Evolutionary conservation across 2,888 invertebrate species (phyloP).

Genomic region (Drosophila dives): DNA sequence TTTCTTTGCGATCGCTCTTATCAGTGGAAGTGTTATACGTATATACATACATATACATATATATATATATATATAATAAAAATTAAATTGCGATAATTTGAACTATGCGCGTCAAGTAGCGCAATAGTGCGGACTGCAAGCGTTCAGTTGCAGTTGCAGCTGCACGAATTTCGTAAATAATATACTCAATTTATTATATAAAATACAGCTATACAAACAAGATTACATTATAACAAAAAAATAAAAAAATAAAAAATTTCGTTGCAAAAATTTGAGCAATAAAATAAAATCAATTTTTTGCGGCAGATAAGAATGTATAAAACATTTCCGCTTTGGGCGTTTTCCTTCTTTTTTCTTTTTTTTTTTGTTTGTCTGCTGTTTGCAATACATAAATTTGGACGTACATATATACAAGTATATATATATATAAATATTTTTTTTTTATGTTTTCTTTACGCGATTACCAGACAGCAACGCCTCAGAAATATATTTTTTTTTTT

Average conservation of each 20-base stretch:
- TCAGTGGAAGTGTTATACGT: constrained; percentile 53
- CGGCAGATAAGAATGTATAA: constrained; percentile 70
- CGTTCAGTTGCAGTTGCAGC: constrained; percentile 48
- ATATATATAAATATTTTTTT: constrained; percentile 3
- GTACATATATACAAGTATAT: constrained; percentile 1
- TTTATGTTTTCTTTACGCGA: constrained; percentile 48
- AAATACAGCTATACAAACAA: constrained; percentile 16
- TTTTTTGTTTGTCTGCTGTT: constrained; percentile 18
- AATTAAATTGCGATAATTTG: constrained; percentile 70
- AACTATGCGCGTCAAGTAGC: constrained; percentile 47
- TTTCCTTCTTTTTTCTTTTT: constrained; percentile 23
- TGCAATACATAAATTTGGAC: constrained; percentile 5
- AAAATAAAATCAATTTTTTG: constrained; percentile 71
- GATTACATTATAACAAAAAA: constrained; percentile 11
- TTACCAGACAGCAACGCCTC: constrained; percentile 45
- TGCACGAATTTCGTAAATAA: constrained; percentile 31
- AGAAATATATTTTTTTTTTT: constrained; percentile 45
- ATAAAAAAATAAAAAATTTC: constrained; percentile 19
- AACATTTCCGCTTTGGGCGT: constrained; percentile 75
- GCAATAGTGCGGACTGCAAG: constrained; percentile 36
- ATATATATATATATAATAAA: constrained; percentile 32
- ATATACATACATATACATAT: constrained; percentile 5
- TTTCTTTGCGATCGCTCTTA: constrained; percentile 28
- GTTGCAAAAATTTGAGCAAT: constrained; percentile 62
- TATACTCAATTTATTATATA: constrained; percentile 16